Conservation (phyloP, 2,888 invertebrate species). For the Tribolium freemani region DNA sequence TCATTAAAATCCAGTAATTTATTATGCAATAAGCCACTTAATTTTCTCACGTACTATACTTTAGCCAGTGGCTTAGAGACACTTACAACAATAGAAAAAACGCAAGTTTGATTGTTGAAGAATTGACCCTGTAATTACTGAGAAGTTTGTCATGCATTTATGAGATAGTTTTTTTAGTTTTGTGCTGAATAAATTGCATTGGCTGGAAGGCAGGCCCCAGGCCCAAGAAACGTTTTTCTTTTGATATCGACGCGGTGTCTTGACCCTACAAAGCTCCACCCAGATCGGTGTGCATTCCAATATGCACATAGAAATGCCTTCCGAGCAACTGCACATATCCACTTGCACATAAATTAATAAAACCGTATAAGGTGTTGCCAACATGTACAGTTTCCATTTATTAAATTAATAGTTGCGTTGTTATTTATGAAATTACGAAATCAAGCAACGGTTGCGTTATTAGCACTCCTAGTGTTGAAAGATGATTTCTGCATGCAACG, state of each 20-base stretch:
- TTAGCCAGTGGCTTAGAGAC: too few species aligned
- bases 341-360: constrained; percentile 37
- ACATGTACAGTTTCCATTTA: constrained; percentile 36
- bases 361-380: constrained; percentile 36
- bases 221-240: constrained; percentile 5
- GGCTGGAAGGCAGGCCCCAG: constrained; percentile 16
- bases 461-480: constrained; percentile 5
- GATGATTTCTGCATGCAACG: constrained; percentile 28
- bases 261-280: constrained; percentile 43
- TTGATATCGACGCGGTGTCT: constrained; percentile 32
- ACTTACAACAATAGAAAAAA: too few species aligned
- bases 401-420: constrained; percentile 34
- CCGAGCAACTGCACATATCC: constrained; percentile 24
- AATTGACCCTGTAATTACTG: neutral
- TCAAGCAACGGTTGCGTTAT: constrained; percentile 8
- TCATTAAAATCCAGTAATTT: neutral
- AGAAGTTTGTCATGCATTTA: constrained; percentile 4
- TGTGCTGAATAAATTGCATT: neutral
- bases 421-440: constrained; percentile 30
- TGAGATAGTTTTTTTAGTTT: neutral
- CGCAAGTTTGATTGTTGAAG: too few species aligned
- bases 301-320: constrained; percentile 41
- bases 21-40: neutral
- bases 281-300: constrained; percentile 41
- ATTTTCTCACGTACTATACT: neutral